These are phyloP conservation scores for Dasyprocta punctata DNA, from an alignment of 2,113 vertebrate genomes.

Conservation along the genomic window DNA sequence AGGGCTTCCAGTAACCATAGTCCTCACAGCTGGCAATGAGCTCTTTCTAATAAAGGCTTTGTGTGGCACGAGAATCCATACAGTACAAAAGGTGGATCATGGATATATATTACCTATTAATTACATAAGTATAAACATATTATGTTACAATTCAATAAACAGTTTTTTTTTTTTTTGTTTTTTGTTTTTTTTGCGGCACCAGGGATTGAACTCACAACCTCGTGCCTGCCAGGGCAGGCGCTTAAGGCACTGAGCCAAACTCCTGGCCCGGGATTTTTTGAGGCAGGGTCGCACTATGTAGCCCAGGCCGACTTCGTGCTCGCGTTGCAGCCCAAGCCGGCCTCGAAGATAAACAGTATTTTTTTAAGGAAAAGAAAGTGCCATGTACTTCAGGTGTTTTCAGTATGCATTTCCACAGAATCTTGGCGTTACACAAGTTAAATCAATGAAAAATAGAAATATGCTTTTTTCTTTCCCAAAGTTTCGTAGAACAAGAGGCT, in stretches of 20 bases:
- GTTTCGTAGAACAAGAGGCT: constrained; percentile 21
- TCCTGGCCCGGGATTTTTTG: too few relatives aligned
- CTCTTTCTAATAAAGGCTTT: neutral
- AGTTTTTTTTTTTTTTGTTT: too few relatives aligned
- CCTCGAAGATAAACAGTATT: neutral
- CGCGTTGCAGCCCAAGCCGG: too few relatives aligned
- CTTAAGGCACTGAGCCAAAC: too few relatives aligned
- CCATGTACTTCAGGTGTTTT: neutral
- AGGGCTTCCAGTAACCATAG: neutral
- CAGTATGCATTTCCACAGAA: neutral
- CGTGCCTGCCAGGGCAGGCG: too few relatives aligned
- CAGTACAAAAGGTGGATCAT: neutral
- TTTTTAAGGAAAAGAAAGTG: neutral
- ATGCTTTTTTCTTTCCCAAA: neutral
- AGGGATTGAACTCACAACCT: too few relatives aligned
- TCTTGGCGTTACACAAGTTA: neutral
- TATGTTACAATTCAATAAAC: neutral
- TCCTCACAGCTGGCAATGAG: neutral
- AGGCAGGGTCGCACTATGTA: too few relatives aligned
- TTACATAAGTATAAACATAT: neutral
- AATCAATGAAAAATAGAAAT: constrained; percentile 19
- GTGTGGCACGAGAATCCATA: neutral
- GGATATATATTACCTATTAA: neutral
- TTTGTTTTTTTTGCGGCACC: too few relatives aligned
- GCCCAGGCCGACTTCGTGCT: too few relatives aligned